Evolutionary conservation across 2,888 invertebrate genomes (phyloP).

Genomic region (Tetranychus piercei): DNA sequence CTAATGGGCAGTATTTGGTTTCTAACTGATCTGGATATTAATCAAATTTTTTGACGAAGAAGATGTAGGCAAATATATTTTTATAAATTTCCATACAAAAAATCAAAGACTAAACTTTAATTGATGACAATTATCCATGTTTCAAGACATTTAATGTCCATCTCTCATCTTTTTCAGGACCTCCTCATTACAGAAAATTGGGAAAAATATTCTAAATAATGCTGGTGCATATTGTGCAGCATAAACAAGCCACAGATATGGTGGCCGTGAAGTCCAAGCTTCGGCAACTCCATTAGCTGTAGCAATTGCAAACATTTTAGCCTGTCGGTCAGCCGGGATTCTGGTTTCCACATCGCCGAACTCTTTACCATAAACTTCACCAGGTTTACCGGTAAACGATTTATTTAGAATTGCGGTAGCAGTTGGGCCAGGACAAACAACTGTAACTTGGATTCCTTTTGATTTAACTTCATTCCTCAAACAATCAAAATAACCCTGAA

Average conservation of each 20-base stretch:
- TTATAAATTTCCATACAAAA: too few species aligned
- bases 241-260: constrained; percentile 43
- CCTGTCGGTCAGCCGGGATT: constrained; percentile 35
- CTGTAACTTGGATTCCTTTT: constrained; percentile 40
- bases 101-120: too few species aligned
- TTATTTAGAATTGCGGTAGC: constrained; percentile 49
- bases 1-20: too few species aligned
- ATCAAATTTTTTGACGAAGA: too few species aligned
- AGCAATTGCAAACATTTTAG: constrained; percentile 36
- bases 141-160: neutral
- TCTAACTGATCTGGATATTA: too few species aligned
- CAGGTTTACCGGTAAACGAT: constrained; percentile 43
- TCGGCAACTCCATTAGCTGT: constrained; percentile 40
- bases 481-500: constrained; percentile 52
- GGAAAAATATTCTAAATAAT: constrained; percentile 9
- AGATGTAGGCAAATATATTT: too few species aligned
- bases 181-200: neutral
- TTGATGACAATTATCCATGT: too few species aligned
- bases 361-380: constrained; percentile 8
- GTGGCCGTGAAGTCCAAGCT: constrained; percentile 51
- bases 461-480: constrained; percentile 42
- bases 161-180: neutral
- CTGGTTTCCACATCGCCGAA: constrained; percentile 31
- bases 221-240: constrained; percentile 39
- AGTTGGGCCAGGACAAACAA: constrained; percentile 58